A percentile compares a stretch with the other conserved stretches of the same genome.
Evolutionary conservation across 2,113 vertebrate genomes (phyloP).

Genomic region (Catharus minimus): DNA sequence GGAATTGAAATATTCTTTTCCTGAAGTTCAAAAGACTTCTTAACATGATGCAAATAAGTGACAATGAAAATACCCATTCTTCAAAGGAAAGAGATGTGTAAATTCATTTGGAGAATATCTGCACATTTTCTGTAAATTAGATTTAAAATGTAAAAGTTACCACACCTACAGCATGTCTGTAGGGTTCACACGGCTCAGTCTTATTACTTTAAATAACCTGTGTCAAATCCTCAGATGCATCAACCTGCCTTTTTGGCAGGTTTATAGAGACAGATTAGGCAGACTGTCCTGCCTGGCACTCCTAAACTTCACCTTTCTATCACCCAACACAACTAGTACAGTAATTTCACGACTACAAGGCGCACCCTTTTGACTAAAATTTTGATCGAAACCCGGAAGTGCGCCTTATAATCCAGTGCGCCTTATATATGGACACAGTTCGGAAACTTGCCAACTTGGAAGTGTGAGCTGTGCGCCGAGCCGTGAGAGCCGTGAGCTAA

Average conservation of each 20-base stretch:
- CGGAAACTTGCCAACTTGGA: too few relatives aligned
- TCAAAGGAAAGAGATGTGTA: not conserved
- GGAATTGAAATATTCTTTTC: slow-evolving; percentile 9
- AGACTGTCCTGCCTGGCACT: not conserved
- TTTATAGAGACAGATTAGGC: not conserved
- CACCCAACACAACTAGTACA: not conserved
- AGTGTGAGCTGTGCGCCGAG: too few relatives aligned
- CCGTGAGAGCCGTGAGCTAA: too few relatives aligned
- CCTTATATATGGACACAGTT: too few relatives aligned
- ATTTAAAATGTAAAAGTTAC: not conserved
- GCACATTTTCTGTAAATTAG: not conserved
- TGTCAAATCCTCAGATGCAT: not conserved
- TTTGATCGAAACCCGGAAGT: too few relatives aligned
- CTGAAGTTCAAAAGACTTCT: not conserved
- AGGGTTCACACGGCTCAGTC: not conserved
- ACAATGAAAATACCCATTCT: not conserved
- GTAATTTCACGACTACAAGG: not conserved
- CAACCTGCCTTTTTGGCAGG: not conserved
- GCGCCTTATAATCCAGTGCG: too few relatives aligned
- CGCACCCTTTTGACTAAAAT: too few relatives aligned
- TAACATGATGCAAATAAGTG: not conserved
- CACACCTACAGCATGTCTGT: not conserved
- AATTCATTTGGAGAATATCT: not conserved
- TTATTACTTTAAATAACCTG: not conserved
- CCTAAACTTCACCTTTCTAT: not conserved